Percentiles rank a stretch among this genome's conserved stretches.
These are phyloP conservation scores for Diplosoma virens DNA, from an alignment of 23 tunicate species.

Conservation along the genomic window DNA sequence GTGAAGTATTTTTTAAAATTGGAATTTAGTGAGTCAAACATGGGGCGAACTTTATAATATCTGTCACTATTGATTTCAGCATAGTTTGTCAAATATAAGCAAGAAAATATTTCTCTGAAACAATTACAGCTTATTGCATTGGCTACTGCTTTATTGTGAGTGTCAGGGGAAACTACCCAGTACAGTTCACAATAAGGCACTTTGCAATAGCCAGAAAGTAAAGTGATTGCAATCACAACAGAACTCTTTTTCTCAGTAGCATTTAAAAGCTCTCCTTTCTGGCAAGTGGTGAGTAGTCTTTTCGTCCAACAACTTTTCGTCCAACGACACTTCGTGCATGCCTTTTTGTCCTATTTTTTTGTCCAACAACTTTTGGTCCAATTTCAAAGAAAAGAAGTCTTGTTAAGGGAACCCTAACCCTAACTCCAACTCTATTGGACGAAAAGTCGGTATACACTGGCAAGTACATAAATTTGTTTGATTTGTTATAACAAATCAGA, in stretches of 20 bases:
- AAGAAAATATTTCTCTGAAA: slow-evolving; percentile 2
- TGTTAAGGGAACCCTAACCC: too few relatives aligned
- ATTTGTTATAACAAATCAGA: too few relatives aligned
- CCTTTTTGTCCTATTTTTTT: too few relatives aligned
- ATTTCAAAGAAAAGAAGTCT: too few relatives aligned
- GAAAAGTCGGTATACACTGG: too few relatives aligned
- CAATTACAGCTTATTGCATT: slow-evolving; percentile 4
- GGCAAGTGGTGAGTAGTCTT: too few relatives aligned
- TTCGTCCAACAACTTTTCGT: too few relatives aligned
- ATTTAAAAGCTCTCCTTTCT: not conserved
- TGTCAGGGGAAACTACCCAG: slow-evolving; percentile 9
- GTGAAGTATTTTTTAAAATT: not conserved
- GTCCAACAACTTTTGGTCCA: too few relatives aligned
- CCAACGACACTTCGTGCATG: too few relatives aligned
- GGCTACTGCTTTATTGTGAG: slow-evolving; percentile 9
- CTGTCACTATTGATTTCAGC: not conserved
- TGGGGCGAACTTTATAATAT: not conserved
- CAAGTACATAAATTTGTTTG: too few relatives aligned
- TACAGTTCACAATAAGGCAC: slow-evolving; percentile 4
- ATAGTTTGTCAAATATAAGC: not conserved
- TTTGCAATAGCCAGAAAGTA: slow-evolving; percentile 4
- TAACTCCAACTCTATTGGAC: too few relatives aligned
- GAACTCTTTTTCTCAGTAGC: not conserved
- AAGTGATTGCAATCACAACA: not conserved
- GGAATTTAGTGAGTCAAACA: not conserved